Percentiles rank a stretch among this genome's conserved stretches.
Evolutionary conservation across 2,888 invertebrate genomes (phyloP).

Genomic region (Epistrophe eligans): DNA sequence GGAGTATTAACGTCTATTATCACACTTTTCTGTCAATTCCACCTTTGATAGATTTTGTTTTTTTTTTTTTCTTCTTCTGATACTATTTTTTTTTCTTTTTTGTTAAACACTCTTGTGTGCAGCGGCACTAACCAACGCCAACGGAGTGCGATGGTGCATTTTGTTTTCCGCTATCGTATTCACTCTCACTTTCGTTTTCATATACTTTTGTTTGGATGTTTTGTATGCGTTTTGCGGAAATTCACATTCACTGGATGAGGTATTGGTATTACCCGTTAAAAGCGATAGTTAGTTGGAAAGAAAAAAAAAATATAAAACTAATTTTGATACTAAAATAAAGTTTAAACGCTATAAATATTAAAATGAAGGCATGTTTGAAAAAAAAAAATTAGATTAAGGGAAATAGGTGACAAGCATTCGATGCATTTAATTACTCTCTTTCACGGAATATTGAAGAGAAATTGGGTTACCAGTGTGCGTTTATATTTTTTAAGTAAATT

Average conservation of each 20-base stretch:
- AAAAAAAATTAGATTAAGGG: conserved; percentile 58
- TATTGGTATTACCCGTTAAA: conserved; percentile 54
- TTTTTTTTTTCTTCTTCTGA: conserved; percentile 64
- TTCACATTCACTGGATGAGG: conserved; percentile 53
- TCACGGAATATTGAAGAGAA: conserved; percentile 35
- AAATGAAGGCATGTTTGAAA: conserved; percentile 24
- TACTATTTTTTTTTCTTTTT: conserved; percentile 12
- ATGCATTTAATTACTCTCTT: conserved; percentile 55
- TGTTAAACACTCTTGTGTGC: conserved; percentile 58
- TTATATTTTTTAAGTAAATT: background rate
- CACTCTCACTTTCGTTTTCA: conserved; percentile 83
- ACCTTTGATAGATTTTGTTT: conserved; percentile 66
- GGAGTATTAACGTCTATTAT: conserved; percentile 61
- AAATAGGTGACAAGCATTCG: conserved; percentile 62
- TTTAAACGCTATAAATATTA: conserved; percentile 21
- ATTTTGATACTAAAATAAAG: conserved; percentile 12
- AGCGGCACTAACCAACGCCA: background rate
- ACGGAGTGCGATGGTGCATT: conserved; percentile 56
- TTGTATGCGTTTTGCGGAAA: conserved; percentile 66
- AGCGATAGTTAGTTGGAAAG: conserved; percentile 54
- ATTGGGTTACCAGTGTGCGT: conserved; percentile 33
- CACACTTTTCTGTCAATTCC: conserved; percentile 64
- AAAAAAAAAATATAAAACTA: conserved; percentile 24
- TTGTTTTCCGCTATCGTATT: conserved; percentile 83
- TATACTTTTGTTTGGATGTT: conserved; percentile 10